Base-by-base conservation (phyloP, 2,888 invertebrate genomes). In the Petrolisthes manimaculis region DNA sequence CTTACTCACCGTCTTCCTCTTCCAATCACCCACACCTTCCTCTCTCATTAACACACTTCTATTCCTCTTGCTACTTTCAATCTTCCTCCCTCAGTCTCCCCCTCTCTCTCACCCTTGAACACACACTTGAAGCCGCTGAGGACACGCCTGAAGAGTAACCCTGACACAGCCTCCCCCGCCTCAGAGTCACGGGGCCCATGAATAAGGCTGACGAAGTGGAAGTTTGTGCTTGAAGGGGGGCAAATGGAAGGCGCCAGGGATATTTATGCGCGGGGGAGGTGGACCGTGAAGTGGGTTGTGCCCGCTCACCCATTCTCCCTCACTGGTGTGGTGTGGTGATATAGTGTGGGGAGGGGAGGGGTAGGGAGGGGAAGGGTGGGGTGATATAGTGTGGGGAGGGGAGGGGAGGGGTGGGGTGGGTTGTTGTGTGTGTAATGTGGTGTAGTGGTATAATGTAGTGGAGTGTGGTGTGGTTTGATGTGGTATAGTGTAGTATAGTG, bases 231-330 rank as follows among this genome's bases (percentile, higher is more conserved):
- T 61, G 8, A 61, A 61, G 61, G 8, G 61, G 61, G 61, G 71
- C n/a, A 71, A 71, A 71, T 71, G 71, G 71, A 71, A 71, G n/a
- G 71, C 8, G 71, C 9, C 71, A 71, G n/a, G 71, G 71, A 71
- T 71, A 71, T 71, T 71, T 71, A 71, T 71, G 71, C n/a, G 8
- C n/a, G 71, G 5, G 71, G n/a, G 71, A 6, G n/a, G n/a, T 71
- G 71, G n/a, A 5, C 18, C 71, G 71, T n/a, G 71, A 71, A 71
- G 12, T 71, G 12, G 9, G 71, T 5, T n/a, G n/a, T 71, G 71
- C 8, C 14, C n/a, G n/a, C n/a, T n/a, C n/a, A n/a, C n/a, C n/a
- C n/a, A n/a, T n/a, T n/a, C n/a, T n/a, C n/a, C n/a, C n/a, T n/a
- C n/a, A n/a, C 8, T 61, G 61, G 61, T 61, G 61, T 61, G 61